Base-by-base conservation (phyloP, 2,888 invertebrate species). In the Pollenia griseotomentosa region DNA sequence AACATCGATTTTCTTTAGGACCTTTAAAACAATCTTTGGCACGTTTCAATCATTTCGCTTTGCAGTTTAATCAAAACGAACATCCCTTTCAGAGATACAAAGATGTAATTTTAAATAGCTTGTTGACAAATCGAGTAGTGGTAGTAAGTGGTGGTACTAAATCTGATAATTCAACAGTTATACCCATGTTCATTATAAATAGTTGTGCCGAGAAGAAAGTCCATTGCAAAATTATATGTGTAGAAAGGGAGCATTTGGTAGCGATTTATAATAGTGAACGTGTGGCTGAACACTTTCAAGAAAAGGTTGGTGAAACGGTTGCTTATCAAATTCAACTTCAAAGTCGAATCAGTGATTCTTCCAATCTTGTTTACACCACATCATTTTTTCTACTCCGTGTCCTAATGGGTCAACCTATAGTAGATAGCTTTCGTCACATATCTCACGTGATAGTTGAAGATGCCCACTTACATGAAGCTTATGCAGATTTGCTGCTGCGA, bases 391-490 rank as follows among this genome's bases (percentile, higher is more conserved):
- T 92, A 14, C 94, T 99, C 75, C 94, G 98, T 71, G 98, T 98
- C 0, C 94, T 99, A 77, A 97, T 98, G 96, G 96, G 95, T 0
- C 97, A 97, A 0, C 96, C 96, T 8, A 93, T 88, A 12, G 83
- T 89, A n/a, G 89, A 90, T 6, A 88, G 90, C 23, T 91, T 91
- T 85, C 88, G 88, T 0, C 89, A 90, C 57, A 89, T 91, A 46
- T 97, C 98, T 0, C 99, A 99, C 93, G 94, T 97, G 51, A 95
- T 97, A 83, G 95, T 98, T 90, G 98, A 99, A 93, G 99, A 99
- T 93, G 96, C 98, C 23, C 98, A 99, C 93, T 97, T 98, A 92
- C 95, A 98, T 0, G 98, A 98, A 93, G 96, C 97, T 90, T 96
- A 97, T 92, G 96, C 97, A 86, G 99, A 99, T 94, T 98, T 99